Conservation (phyloP, 2,797 vertebrate genomes). For the Crenichthys baileyi region DNA sequence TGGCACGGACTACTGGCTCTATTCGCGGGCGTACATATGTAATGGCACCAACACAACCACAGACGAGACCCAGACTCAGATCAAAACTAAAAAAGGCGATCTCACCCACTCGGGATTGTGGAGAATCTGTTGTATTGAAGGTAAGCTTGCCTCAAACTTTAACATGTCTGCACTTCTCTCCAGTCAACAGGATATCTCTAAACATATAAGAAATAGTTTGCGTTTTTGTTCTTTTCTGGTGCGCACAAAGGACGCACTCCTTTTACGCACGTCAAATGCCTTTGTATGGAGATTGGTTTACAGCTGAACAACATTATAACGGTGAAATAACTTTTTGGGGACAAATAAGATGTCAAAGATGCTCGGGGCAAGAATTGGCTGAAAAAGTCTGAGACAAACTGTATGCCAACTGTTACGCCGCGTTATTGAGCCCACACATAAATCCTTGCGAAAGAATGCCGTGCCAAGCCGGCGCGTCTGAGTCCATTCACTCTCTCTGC, state of each 20-base stretch:
- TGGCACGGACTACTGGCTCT: constrained; percentile 98
- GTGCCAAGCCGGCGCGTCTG: constrained; percentile 49
- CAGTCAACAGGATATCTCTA: not conserved
- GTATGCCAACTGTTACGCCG: constrained; percentile 38
- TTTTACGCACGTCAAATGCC: constrained; percentile 53
- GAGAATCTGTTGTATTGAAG: constrained; percentile 97
- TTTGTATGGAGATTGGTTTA: not conserved
- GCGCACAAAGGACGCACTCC: constrained; percentile 38
- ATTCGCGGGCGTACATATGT: constrained; percentile 94
- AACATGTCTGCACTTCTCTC: not conserved
- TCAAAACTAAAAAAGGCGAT: constrained; percentile 86
- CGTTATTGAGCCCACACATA: constrained; percentile 32
- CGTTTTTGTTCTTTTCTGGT: not conserved
- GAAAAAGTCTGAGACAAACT: not conserved
- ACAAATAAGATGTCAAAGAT: not conserved
- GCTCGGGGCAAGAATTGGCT: not conserved
- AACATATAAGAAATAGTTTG: not conserved
- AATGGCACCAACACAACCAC: constrained; percentile 90
- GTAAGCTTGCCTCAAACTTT: constrained; percentile 55
- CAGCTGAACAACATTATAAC: not conserved
- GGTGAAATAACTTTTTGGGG: constrained; percentile 8
- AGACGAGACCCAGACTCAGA: constrained; percentile 84
- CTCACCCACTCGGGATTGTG: constrained; percentile 95
- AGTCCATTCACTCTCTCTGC: constrained; percentile 58
- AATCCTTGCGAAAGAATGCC: constrained; percentile 15